Conservation (phyloP, 2,888 invertebrate species). For the Scelioninae gen. 1 region DNA sequence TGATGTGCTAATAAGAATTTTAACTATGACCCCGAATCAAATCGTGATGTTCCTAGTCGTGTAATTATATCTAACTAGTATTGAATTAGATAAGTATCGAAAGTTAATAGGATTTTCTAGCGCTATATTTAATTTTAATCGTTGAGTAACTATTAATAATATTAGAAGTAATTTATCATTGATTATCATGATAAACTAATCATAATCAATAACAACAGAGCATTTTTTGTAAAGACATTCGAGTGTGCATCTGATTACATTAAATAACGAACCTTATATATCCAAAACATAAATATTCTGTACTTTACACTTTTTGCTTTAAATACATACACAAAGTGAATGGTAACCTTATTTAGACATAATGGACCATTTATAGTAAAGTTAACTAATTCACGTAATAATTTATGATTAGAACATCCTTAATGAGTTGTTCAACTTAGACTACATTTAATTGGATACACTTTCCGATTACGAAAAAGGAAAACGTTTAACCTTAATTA, state of each 20-base stretch:
- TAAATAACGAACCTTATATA: too few relatives aligned
- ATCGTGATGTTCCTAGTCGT: conserved; percentile 51
- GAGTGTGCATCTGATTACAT: conserved; percentile 3
- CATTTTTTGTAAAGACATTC: neutral
- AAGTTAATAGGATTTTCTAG: conserved; percentile 48
- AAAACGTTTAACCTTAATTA: conserved; percentile 16
- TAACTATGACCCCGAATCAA: conserved; percentile 52
- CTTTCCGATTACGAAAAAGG: conserved; percentile 10
- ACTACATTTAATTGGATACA: conserved; percentile 10
- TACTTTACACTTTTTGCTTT: conserved; percentile 15
- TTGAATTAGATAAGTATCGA: conserved; percentile 60
- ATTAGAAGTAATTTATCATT: conserved; percentile 43
- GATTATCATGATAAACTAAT: conserved; percentile 31
- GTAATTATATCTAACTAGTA: conserved; percentile 56
- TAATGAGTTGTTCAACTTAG: conserved; percentile 25
- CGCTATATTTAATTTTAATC: conserved; percentile 53
- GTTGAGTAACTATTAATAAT: conserved; percentile 38
- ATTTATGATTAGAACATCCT: conserved; percentile 28
- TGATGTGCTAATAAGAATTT: conserved; percentile 47
- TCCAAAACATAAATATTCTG: neutral
- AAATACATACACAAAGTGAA: neutral
- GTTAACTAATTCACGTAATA: conserved; percentile 3
- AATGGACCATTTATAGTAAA: conserved; percentile 21
- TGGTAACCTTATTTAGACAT: conserved; percentile 16
- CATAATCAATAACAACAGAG: neutral